Evolutionary conservation across 2,113 vertebrate genomes (phyloP).

Genomic region (Neodontobutis hainanensis): DNA sequence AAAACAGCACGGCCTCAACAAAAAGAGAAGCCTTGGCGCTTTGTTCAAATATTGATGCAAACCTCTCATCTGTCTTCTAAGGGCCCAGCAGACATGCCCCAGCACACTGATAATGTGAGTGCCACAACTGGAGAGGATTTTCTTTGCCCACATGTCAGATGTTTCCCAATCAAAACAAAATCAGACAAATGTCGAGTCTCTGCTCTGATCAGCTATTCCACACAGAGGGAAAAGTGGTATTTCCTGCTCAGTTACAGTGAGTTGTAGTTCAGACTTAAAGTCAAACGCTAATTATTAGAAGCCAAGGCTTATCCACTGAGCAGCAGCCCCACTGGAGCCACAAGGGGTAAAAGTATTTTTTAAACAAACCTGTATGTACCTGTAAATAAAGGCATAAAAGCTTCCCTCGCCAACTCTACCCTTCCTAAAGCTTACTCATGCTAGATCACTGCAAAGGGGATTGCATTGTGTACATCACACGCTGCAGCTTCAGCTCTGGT

Average conservation of each 20-base stretch:
- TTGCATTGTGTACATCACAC: not conserved
- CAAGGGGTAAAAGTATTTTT: slow-evolving; percentile 5
- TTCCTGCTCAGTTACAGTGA: slow-evolving; percentile 1
- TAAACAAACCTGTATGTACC: slow-evolving; percentile 22
- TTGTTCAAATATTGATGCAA: slow-evolving; percentile 78
- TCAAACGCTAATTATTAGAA: slow-evolving; percentile 7
- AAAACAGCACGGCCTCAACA: slow-evolving; percentile 56
- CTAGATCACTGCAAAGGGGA: not conserved
- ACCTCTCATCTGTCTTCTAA: slow-evolving; percentile 69
- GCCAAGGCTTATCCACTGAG: slow-evolving; percentile 22
- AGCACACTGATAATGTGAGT: slow-evolving; percentile 22
- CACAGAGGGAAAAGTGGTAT: not conserved
- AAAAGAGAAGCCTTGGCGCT: slow-evolving; percentile 55
- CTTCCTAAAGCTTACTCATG: slow-evolving; percentile 3
- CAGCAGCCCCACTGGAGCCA: slow-evolving; percentile 5
- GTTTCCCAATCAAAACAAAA: slow-evolving; percentile 40
- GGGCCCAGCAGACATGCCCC: slow-evolving; percentile 34
- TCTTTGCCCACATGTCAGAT: slow-evolving; percentile 28
- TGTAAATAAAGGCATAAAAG: slow-evolving; percentile 15
- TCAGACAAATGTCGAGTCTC: slow-evolving; percentile 34
- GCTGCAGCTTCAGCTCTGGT: slow-evolving; percentile 6
- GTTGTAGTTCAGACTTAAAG: slow-evolving; percentile 1
- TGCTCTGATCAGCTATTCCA: slow-evolving; percentile 17
- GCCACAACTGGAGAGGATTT: slow-evolving; percentile 18
- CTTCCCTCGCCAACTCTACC: not conserved